Base-by-base conservation (phyloP, 2,888 invertebrate species). In the Sycophila texana region DNA sequence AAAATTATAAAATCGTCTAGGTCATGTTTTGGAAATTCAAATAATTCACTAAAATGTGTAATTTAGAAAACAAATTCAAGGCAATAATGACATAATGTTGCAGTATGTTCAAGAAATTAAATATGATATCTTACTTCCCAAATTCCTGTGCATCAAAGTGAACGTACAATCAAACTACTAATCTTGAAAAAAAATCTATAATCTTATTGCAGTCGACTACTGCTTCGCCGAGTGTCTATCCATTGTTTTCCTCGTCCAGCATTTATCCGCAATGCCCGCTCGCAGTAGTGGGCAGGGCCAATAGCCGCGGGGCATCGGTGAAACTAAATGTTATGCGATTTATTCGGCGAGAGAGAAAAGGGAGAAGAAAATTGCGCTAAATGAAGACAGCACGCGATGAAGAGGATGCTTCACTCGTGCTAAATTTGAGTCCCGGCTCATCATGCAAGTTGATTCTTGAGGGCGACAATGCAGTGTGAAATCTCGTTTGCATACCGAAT, bases 251-350 rank as follows among this genome's bases (percentile, higher is more conserved):
- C 18, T 1, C 47, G 47, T 63, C 20, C 61, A 7, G n/a, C n/a
- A 16, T 14, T 53, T 30, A 26, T 26, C 68, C 18, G 26, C 26
- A 68, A 68, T 68, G 72, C 14, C n/a, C 47, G 12, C n/a, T 7
- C 12, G 39, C 58, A 4, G 22, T 22, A 22, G 39, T 12, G 51
- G 78, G 80, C 66, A 81, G 74, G 74, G 73, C 83, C 83, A 83
- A 85, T 84, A 83, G 82, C 83, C 82, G 82, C 82, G 70, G 81
- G 82, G 65, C 49, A 57, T 81, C 39, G 82, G 81, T 83, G 83
- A 83, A 85, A 84, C 83, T 77, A 80, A 83, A 81, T 81, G 78
- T 84, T 82, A 81, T 82, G 80, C 83, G 82, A 84, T 85, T 86
- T 84, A 84, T 84, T 83, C 72, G 47, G 26, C 26, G 77, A 16